These are phyloP conservation scores for Ecdyonurus torrentis DNA, from an alignment of 2,888 invertebrate genomes.

Conservation along the genomic window DNA sequence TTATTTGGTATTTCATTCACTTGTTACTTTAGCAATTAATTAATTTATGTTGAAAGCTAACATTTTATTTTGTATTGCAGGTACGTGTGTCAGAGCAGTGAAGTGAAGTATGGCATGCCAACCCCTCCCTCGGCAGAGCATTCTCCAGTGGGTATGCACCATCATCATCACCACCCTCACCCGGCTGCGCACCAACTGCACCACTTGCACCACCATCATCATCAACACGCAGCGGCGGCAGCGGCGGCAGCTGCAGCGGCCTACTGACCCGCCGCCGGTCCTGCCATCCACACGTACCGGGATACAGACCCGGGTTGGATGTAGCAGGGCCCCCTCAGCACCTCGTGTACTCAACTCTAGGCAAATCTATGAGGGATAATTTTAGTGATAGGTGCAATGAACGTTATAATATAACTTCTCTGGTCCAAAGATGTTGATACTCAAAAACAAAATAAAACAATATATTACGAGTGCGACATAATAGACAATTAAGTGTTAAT, in stretches of 20 bases:
- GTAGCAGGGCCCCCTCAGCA: background rate
- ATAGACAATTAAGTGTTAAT: no score
- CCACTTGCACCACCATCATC: slow-evolving; percentile 34
- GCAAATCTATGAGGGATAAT: background rate
- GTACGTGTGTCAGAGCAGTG: slow-evolving; percentile 53
- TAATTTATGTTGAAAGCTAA: no score
- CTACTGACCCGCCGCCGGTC: slow-evolving; percentile 38
- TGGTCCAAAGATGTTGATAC: background rate
- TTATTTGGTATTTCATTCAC: no score
- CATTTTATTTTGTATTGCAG: background rate
- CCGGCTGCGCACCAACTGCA: slow-evolving; percentile 31
- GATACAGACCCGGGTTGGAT: background rate
- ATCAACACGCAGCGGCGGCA: slow-evolving; percentile 41
- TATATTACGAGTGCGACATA: no score
- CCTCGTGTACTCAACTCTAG: background rate
- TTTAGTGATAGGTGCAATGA: background rate
- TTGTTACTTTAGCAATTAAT: no score
- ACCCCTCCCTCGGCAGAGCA: slow-evolving; percentile 50
- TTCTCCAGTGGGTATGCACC: slow-evolving; percentile 35
- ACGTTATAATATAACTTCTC: background rate
- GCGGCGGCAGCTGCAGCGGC: slow-evolving; percentile 60
- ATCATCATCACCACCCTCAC: slow-evolving; percentile 30
- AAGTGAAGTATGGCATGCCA: slow-evolving; percentile 39
- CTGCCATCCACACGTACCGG: slow-evolving; percentile 2
- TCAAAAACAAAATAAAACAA: no score